A percentile compares a stretch with the other conserved stretches of the same genome.
Conservation (phyloP, 2,888 invertebrate genomes). For the Pammene fasciana region DNA sequence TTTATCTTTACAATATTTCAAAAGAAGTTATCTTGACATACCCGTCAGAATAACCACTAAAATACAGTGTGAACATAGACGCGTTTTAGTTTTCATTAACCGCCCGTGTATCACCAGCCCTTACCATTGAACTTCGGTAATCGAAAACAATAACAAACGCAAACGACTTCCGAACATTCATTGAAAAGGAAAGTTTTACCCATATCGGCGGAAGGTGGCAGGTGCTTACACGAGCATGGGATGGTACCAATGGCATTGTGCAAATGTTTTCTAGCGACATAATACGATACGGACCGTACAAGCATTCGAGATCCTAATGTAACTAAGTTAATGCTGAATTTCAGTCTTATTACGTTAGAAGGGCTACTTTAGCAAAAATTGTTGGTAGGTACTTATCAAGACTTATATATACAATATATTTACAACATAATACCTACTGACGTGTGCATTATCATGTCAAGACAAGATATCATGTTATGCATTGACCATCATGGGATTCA, state of each 20-base stretch:
- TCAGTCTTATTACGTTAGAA: neutral
- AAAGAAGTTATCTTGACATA: neutral
- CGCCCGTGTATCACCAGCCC: slow-evolving; percentile 41
- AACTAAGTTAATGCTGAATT: slow-evolving; percentile 6
- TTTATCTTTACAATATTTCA: no score
- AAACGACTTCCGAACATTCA: slow-evolving; percentile 78
- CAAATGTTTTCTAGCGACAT: slow-evolving; percentile 29
- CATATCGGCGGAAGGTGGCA: slow-evolving; percentile 57
- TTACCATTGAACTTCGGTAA: slow-evolving; percentile 69
- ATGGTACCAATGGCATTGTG: slow-evolving; percentile 40
- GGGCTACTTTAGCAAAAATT: neutral
- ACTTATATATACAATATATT: neutral
- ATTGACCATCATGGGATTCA: no score
- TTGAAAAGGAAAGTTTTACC: slow-evolving; percentile 74
- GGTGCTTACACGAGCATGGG: slow-evolving; percentile 56
- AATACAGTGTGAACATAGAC: neutral
- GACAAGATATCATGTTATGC: no score
- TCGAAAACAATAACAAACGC: slow-evolving; percentile 79
- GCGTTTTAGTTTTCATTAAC: neutral
- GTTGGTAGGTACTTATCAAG: neutral
- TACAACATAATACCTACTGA: no score
- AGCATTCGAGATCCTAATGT: slow-evolving; percentile 2
- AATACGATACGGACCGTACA: slow-evolving; percentile 12
- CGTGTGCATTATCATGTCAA: no score
- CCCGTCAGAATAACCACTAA: no score